Base-by-base conservation (phyloP, 2,113 vertebrate species). In the Misgurnus mizolepis region DNA sequence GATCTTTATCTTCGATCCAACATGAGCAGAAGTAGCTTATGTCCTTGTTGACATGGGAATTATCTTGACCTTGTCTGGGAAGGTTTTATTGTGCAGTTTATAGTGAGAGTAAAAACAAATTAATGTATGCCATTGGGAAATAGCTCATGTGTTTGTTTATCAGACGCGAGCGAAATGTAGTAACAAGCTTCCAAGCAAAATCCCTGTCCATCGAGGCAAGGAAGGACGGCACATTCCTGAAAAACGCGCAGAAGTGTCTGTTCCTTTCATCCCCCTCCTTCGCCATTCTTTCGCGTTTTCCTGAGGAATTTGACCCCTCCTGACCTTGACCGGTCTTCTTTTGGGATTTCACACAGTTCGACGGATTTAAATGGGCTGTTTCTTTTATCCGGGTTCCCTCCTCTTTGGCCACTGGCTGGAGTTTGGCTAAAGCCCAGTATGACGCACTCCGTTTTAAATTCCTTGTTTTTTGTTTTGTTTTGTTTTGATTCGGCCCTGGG, bases 341-440 rank as follows among this genome's bases (percentile, higher is more conserved):
- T 84, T 73, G 85, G 88, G 89, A 89, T 91, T 92, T 92, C 88
- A 75, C 92, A 92, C 92, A 91, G 90, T 90, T 91, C 90, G 89
- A 83, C 83, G 87, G 88, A 22, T 89, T 86, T 91, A 84, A 92
- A 93, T 92, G 85, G 89, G 85, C 70, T 27, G 84, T 83, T 43
- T 53, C 50, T 81, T 85, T 80, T 53, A 78, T 78, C 79, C 45
- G 45, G 18, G 50, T 22, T 14, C 39, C 61, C 41, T 84, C 47
- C 78, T 55, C 74, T 60, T 67, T 66, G 70, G 70, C 72, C 70
- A 72, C 17, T 49, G 61, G 82, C 83, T 41, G 34, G 69, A 67
- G 55, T 78, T 27, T 40, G 53, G 45, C 18, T 81, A 68, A 80
- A 61, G 78, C 64, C 64, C 34, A 80, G 75, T 47, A 66, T 55